Evolutionary conservation across 2,888 invertebrate genomes (phyloP).

Genomic region (Sesamia inferens): DNA sequence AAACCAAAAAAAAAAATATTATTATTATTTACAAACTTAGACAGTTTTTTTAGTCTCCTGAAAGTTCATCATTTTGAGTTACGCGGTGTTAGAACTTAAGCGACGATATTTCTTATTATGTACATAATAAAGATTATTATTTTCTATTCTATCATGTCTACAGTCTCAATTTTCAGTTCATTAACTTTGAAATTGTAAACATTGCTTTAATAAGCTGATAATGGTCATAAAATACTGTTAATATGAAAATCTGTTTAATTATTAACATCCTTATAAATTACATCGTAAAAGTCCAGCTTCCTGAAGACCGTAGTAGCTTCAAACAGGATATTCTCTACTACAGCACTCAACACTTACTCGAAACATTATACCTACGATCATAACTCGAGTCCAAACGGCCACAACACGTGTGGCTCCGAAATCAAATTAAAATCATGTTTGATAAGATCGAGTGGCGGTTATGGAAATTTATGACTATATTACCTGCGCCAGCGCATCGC

Average conservation of each 20-base stretch:
- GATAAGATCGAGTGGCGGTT: conserved; percentile 90
- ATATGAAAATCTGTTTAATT: background rate
- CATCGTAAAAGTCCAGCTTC: conserved; percentile 16
- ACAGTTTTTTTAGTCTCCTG: too few species aligned
- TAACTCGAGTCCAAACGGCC: conserved; percentile 84
- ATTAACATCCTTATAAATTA: conserved; percentile 26
- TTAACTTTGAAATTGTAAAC: background rate
- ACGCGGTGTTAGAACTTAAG: too few species aligned
- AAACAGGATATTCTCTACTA: conserved; percentile 35
- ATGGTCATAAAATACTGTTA: conserved; percentile 15
- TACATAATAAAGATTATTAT: too few species aligned
- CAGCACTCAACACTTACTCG: conserved; percentile 48
- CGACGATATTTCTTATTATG: too few species aligned
- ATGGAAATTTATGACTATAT: conserved; percentile 91
- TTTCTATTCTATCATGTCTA: background rate
- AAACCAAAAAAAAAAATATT: too few species aligned
- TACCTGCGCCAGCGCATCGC: conserved; percentile 88
- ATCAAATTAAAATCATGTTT: conserved; percentile 90
- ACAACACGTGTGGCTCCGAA: conserved; percentile 89
- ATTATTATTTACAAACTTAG: too few species aligned
- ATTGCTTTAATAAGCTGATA: background rate
- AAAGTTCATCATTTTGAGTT: too few species aligned
- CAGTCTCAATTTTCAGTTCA: background rate
- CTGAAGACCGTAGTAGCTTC: conserved; percentile 10
- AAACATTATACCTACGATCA: conserved; percentile 79